Evolutionary conservation across 1,140 invertebrate species (phyloP).

Genomic region (Musca domestica): DNA sequence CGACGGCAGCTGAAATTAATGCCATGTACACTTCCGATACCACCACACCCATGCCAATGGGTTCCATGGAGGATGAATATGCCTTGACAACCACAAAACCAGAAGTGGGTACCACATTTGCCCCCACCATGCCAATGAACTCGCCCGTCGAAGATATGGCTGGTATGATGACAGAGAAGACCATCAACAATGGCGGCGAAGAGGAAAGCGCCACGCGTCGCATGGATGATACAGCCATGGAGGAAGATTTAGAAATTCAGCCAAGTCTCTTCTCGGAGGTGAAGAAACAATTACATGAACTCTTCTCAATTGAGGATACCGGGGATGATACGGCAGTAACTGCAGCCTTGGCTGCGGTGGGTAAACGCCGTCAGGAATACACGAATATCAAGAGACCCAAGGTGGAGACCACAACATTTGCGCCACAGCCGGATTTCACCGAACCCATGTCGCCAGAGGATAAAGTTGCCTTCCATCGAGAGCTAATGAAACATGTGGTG

Average conservation of each 20-base stretch:
- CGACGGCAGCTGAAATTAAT: constrained; percentile 18
- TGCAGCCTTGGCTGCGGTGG: constrained; percentile 34
- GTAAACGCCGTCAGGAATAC: constrained; percentile 53
- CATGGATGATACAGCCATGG: constrained; percentile 39
- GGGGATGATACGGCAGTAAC: constrained; percentile 39
- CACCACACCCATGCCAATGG: constrained; percentile 33
- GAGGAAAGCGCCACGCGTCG: constrained; percentile 48
- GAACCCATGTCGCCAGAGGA: constrained; percentile 29
- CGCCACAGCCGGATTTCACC: constrained; percentile 33
- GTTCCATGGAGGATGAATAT: constrained; percentile 38
- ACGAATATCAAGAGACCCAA: constrained; percentile 44
- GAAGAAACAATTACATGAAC: constrained; percentile 45
- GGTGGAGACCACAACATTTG: constrained; percentile 33
- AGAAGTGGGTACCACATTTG: constrained; percentile 33
- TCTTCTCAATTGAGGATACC: constrained; percentile 48
- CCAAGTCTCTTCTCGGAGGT: constrained; percentile 52
- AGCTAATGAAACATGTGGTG: constrained; percentile 56
- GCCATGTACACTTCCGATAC: constrained; percentile 1
- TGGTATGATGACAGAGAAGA: background rate
- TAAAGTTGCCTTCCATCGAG: constrained; percentile 45
- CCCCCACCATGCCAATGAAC: constrained; percentile 35
- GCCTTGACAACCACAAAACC: constrained; percentile 36
- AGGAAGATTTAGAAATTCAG: constrained; percentile 46
- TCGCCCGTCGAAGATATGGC: constrained; percentile 1
- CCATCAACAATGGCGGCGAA: background rate